Conservation (phyloP, 2,888 invertebrate species). For the Piscicola geometra region DNA sequence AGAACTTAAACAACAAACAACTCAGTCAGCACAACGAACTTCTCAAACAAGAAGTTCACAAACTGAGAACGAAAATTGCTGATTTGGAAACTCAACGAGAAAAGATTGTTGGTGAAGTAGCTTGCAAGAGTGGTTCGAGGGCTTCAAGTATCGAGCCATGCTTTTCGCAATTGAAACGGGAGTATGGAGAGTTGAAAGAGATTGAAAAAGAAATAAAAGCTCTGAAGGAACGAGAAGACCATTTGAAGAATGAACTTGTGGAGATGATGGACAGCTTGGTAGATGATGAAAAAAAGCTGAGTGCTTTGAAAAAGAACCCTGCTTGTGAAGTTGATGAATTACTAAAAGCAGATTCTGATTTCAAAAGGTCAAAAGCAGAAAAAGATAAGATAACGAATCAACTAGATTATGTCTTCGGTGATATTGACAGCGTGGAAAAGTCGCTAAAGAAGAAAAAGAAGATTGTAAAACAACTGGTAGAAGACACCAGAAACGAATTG, state of each 20-base stretch:
- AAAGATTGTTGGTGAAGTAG: not conserved
- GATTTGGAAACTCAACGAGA: conserved; percentile 1
- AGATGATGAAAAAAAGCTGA: not conserved
- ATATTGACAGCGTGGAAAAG: conserved; percentile 13
- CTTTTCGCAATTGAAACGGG: not conserved
- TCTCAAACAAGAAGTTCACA: conserved; percentile 27
- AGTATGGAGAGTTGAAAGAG: not conserved
- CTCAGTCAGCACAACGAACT: conserved; percentile 30
- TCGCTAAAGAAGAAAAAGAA: conserved; percentile 24
- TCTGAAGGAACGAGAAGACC: not conserved
- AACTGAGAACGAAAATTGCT: conserved; percentile 14
- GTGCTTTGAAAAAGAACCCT: not conserved
- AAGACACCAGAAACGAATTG: conserved; percentile 27
- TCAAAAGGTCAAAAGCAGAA: not conserved
- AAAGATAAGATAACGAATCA: conserved; percentile 16
- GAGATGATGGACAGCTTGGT: not conserved
- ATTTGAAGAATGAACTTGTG: conserved; percentile 10
- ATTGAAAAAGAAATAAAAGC: not conserved
- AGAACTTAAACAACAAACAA: conserved; percentile 2
- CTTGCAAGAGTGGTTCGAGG: not conserved
- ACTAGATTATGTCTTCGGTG: not conserved
- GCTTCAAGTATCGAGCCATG: not conserved
- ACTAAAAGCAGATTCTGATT: not conserved
- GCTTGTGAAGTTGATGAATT: not conserved
- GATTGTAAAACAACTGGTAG: conserved; percentile 24